Evolutionary conservation across 2,113 vertebrate genomes (phyloP), one percentile per base, ranked within the genome.

Genomic region (Otocyon megalotis): DNA sequence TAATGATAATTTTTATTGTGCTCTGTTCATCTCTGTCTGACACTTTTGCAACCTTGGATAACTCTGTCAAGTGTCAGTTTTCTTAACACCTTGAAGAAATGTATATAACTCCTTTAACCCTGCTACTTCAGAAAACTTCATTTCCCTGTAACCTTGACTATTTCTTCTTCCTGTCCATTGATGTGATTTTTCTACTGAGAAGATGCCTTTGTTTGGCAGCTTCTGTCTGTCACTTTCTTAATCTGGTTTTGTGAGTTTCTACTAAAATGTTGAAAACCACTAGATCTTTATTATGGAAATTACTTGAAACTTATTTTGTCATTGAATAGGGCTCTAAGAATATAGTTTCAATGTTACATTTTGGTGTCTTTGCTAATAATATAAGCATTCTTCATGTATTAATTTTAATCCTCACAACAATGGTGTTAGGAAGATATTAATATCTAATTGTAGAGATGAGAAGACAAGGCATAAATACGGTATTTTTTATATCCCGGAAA

Each of bases 401-500:
- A 10, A 26, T 90, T 93, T 90, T 93, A 62, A 54, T 93, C 20
- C n/a, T 89, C 50, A 65, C 26, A 63, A 3, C 22, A n/a, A 0
- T 48, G 7, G 6, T 90, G 0, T 72, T 94, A 69, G n/a, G 67
- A 95, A 89, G n/a, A 32, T 53, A 12, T 76, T 89, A 81, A 53
- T 84, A 58, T 50, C 35, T 3, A 13, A 14, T 43, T 63, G 72
- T 86, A 60, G 50, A 91, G 65, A 82, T 88, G 16, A 85, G 63
- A 85, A 93, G 92, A 43, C 14, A 89, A 86, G 60, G 24, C 3
- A 35, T 35, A 67, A 15, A 20, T 62, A 22, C 67, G 26, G 94
- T 83, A 93, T 50, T 96, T 96, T 95, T 77, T 43, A 10, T 83
- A 32, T 67, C 11, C 26, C 5, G 89, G 71, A 86, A 97, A 81